Conservation (phyloP, 2,113 vertebrate species). For the Alectura lathami region DNA sequence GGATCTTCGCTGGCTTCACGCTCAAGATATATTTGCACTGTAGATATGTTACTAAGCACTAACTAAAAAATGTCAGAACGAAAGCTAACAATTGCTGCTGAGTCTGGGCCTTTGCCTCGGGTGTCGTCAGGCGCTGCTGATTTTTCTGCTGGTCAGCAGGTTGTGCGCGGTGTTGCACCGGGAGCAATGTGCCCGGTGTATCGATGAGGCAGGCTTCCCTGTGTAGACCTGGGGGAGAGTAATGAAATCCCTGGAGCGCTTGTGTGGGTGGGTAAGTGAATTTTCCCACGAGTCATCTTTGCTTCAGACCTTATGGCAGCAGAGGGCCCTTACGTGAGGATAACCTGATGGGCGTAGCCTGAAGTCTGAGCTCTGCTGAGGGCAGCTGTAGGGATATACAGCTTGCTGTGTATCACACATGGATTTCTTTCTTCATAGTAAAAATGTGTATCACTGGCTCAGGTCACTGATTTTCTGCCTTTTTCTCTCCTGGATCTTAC, state of each 20-base stretch:
- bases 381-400: neutral
- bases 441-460: neutral
- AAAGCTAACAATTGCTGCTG: neutral
- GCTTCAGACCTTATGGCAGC: neutral
- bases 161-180: neutral
- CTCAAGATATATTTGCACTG: neutral
- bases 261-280: neutral
- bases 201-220: neutral
- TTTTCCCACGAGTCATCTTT: neutral
- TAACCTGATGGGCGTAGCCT: accelerated
- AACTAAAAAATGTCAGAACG: neutral
- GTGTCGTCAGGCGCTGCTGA: neutral
- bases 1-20: slow-evolving; percentile 6
- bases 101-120: neutral
- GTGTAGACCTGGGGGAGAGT: neutral
- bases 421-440: neutral
- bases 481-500: neutral
- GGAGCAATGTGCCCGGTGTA: neutral
- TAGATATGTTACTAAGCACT: neutral
- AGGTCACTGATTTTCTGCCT: neutral
- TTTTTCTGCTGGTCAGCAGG: neutral
- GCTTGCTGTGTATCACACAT: neutral
- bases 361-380: neutral
- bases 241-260: neutral
- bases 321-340: neutral